Percentiles rank a stretch among this genome's conserved stretches.
These are phyloP conservation scores for Dicaeum eximium DNA, from an alignment of 2,113 vertebrate genomes.

Conservation along the genomic window DNA sequence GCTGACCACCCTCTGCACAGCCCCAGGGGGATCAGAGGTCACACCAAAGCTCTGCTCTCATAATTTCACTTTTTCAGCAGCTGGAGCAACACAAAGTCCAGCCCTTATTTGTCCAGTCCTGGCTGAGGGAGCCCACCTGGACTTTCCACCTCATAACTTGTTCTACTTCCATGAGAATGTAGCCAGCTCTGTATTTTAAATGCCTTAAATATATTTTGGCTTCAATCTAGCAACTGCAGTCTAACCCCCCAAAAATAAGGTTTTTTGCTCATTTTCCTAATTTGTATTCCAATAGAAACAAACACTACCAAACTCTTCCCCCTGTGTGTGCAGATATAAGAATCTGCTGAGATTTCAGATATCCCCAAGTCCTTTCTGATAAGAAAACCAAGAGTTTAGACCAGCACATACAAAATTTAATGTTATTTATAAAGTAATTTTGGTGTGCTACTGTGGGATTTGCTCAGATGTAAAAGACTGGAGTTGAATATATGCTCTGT, in stretches of 20 bases:
- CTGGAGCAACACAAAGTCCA: background rate
- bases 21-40: background rate
- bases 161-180: background rate
- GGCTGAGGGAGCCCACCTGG: background rate
- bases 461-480: background rate
- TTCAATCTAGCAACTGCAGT: background rate
- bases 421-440: background rate
- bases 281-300: background rate
- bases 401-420: background rate
- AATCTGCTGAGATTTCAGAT: background rate
- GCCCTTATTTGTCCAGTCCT: background rate
- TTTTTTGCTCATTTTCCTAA: background rate
- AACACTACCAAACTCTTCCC: background rate
- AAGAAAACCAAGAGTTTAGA: background rate
- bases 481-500: background rate
- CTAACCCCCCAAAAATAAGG: accelerated
- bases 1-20: background rate
- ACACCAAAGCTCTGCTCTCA: background rate
- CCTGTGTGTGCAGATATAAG: background rate
- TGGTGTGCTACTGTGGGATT: background rate
- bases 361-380: background rate
- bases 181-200: background rate
- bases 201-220: background rate
- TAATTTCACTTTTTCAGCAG: background rate
- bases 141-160: background rate